phyloP scores from a whole-genome alignment of 2,888 invertebrate species.

The Eudasyphora cyanicolor region DNA sequence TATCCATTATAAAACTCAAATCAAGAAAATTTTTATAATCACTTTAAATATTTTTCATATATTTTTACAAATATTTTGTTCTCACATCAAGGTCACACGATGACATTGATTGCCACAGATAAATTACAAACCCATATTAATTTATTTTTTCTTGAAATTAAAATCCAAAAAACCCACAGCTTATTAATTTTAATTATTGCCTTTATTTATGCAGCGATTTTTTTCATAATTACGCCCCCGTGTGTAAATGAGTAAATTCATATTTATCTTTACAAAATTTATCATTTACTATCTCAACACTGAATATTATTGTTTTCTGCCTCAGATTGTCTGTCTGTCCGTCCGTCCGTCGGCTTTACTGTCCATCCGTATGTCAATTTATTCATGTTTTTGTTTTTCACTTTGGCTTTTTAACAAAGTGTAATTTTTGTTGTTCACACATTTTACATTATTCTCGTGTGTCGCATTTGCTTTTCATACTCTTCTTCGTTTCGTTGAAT shows the following conservation, averaged over 20 bases:
- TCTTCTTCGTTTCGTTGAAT: conserved; percentile 23
- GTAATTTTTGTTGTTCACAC: conserved; percentile 67
- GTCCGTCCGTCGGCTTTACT: not conserved
- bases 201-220: not conserved
- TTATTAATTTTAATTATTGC: not conserved
- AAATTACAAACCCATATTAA: no score
- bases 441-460: conserved; percentile 60
- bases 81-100: no score
- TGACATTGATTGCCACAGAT: no score
- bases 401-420: conserved; percentile 50
- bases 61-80: no score
- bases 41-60: no score
- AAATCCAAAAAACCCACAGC: no score
- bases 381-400: conserved; percentile 58
- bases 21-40: no score
- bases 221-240: not conserved
- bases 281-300: conserved; percentile 32
- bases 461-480: not conserved
- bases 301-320: not conserved
- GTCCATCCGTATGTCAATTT: conserved; percentile 52
- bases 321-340: conserved; percentile 8
- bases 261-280: conserved; percentile 38
- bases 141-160: no score
- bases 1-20: no score
- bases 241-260: not conserved